A percentile compares a stretch with the other conserved stretches of the same genome.
Evolutionary conservation across 2,888 invertebrate species (phyloP).

Genomic region (Dromius quadrimaculatus): DNA sequence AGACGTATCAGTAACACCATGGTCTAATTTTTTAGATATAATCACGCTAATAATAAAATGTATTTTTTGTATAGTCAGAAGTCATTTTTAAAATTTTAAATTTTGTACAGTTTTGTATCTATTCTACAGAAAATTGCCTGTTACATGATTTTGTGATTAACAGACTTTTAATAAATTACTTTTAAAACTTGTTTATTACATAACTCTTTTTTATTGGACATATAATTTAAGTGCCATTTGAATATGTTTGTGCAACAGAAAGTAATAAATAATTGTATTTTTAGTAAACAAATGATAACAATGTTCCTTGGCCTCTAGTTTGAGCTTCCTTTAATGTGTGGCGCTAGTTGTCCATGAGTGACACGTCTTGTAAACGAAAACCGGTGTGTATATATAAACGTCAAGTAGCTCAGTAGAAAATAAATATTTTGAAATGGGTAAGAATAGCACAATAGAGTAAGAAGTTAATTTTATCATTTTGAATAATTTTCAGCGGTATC

Average conservation of each 20-base stretch:
- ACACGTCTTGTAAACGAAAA: conserved; percentile 13
- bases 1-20: conserved; percentile 41
- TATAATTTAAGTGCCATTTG: background rate
- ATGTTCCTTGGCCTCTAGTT: background rate
- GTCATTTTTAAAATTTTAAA: conserved; percentile 47
- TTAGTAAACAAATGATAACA: background rate
- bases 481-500: conserved; percentile 73
- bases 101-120: conserved; percentile 51
- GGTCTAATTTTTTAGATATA: conserved; percentile 43
- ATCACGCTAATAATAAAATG: conserved; percentile 44
- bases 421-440: conserved; percentile 33
- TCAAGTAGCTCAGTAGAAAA: background rate
- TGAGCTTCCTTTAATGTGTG: background rate
- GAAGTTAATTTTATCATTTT: conserved; percentile 9
- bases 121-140: conserved; percentile 51
- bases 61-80: conserved; percentile 50
- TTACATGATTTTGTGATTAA: conserved; percentile 49
- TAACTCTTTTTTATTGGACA: conserved; percentile 10
- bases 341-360: background rate
- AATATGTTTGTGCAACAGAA: background rate
- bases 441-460: background rate
- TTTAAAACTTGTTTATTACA: conserved; percentile 40
- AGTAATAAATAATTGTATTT: background rate
- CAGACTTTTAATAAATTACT: conserved; percentile 48
- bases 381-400: background rate